Evolutionary conservation across 2,113 vertebrate species (phyloP).

Genomic region (Globicephala melas): DNA sequence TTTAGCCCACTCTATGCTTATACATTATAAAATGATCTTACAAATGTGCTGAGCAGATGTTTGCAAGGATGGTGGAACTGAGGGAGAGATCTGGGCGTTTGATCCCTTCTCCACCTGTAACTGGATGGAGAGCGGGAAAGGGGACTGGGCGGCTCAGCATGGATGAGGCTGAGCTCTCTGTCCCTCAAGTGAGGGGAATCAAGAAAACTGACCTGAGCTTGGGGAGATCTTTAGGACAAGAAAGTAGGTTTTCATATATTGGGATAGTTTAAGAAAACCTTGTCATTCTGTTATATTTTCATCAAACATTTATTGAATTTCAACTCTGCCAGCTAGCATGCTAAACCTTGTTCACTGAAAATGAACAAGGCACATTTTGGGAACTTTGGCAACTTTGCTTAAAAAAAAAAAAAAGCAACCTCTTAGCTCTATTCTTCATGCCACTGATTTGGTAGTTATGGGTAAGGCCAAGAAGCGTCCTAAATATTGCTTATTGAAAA

Average conservation of each 20-base stretch:
- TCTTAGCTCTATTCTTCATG: background rate
- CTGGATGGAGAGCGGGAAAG: background rate
- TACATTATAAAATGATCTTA: background rate
- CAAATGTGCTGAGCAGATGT: background rate
- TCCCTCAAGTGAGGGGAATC: background rate
- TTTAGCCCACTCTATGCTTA: background rate
- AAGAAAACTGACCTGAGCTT: background rate
- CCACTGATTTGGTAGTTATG: background rate
- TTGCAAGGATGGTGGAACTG: background rate
- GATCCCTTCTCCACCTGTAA: background rate
- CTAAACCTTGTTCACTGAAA: background rate
- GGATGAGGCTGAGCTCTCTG: background rate
- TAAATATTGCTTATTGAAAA: background rate
- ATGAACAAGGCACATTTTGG: background rate
- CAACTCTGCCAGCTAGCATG: background rate
- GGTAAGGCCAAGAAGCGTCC: background rate
- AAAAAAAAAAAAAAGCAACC: background rate
- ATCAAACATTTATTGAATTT: background rate
- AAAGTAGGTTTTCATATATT: background rate
- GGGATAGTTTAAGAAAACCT: background rate
- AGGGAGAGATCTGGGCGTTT: background rate
- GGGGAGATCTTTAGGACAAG: background rate
- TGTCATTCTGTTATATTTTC: background rate
- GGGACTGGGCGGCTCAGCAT: background rate
- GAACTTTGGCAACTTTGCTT: background rate